Evolutionary conservation across 2,113 vertebrate species (phyloP), one percentile per base, ranked within the genome.

Genomic region (Pteruthius melanotis): DNA sequence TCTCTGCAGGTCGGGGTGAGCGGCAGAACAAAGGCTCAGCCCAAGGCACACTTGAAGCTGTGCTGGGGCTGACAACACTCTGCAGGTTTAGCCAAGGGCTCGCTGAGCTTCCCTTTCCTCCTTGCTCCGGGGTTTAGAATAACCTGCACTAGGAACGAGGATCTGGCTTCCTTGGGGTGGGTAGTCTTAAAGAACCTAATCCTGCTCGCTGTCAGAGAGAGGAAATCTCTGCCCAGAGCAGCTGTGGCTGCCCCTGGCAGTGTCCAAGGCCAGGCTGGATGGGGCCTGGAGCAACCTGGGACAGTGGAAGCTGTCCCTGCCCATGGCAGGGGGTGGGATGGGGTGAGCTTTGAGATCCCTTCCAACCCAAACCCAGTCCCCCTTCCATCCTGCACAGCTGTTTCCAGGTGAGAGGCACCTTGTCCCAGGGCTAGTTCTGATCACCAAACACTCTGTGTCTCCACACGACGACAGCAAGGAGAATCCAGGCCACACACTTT

Each of bases 281-380:
- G 14, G 28, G 15, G 23, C 33, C 52, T 44, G 60, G 45, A 75
- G 69, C 28, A 52, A 0, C 16, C 33, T 68, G 53, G 33, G 16
- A 5, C 0, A 22, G 26, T 31, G 42, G 33, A 11, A 89, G 15
- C 10, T 45, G 45, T 39, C 52, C 69, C 44, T 66, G 77, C 23
- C 59, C 3, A 2, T 3, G 28, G 44, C 18, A 50, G 10, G 6
- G n/a, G n/a, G n/a, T n/a, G n/a, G n/a, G n/a, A 74, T 18, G 3
- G 16, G 23, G n/a, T 59, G 52, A 9, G 7, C 39, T 66, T 45
- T 59, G 11, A 59, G 7, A 23, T 26, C 44, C 33, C 1, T 66
- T 45, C 30, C 45, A 45, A n/a, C 39, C 50, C 66, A 56, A 64
- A 64, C 11, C 28, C 20, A 28, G 30, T 42, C 10, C 11, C 35